Evolutionary conservation across 2,797 vertebrate genomes (phyloP).

Genomic region (Eulemur mongoz): DNA sequence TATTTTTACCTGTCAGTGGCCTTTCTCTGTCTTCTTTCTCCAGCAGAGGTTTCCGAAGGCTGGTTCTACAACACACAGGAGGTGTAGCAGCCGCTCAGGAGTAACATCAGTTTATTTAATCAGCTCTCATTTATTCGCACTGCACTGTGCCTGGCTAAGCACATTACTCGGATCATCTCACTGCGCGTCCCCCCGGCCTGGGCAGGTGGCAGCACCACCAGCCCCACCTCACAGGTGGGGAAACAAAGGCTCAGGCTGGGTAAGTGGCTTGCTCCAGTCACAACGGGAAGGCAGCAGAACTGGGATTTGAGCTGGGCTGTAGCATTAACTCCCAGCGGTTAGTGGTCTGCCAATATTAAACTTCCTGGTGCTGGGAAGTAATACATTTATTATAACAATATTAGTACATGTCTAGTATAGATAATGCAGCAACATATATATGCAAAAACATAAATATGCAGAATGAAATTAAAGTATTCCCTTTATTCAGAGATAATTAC

Average conservation of each 20-base stretch:
- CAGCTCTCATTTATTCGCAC: no score
- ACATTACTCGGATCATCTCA: accelerated
- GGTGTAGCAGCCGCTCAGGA: no score
- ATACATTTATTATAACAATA: accelerated
- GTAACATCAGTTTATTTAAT: accelerated
- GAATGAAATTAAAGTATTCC: neutral
- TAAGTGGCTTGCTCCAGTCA: no score
- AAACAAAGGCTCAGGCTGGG: neutral
- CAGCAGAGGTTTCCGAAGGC: neutral
- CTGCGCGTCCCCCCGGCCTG: accelerated
- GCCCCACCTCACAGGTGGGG: neutral
- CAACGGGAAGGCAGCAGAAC: accelerated
- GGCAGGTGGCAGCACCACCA: neutral
- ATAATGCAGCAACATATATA: accelerated
- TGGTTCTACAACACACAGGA: neutral
- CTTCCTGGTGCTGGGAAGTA: neutral
- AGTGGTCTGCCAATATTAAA: accelerated
- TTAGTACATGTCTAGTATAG: accelerated
- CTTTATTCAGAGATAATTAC: neutral
- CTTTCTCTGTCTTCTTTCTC: neutral
- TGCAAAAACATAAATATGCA: neutral
- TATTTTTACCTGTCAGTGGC: accelerated
- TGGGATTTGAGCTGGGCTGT: neutral
- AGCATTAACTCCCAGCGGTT: accelerated
- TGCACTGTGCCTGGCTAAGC: neutral